Base-by-base conservation (phyloP, 2,113 vertebrate species). In the Bungarus multicinctus region DNA sequence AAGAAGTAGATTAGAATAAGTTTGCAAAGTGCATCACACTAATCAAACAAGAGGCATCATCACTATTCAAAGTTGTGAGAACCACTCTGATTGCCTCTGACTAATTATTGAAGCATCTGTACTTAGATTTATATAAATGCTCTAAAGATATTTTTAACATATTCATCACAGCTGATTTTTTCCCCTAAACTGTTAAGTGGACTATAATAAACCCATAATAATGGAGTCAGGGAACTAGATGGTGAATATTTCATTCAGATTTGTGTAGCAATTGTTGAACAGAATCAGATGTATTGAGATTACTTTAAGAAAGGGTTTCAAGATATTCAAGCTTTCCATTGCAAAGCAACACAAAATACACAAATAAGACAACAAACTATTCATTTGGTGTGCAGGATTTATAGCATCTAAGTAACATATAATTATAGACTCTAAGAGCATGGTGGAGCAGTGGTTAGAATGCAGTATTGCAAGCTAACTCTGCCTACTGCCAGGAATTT, bases 1-100 rank as follows among this genome's bases (percentile, higher is more conserved):
- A 0, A 0, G 87, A 89, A 94, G 2, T 91, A 12, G 92, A 94
- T 94, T 95, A 92, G 89, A 95, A 94, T 90, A 89, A n/a, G 91
- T 93, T 45, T 58, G 3, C 60, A 91, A 55, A 93, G 50, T 45
- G 87, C 14, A 64, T 94, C 92, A 14, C 94, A 69, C 90, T 90
- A 90, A 58, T 55, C 81, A 94, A 88, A 94, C 22, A 20, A 94
- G 45, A 94, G 50, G 91, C n/a, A 16, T 89, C 34, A 52, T 58
- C 87, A 30, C 5, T 92, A 39, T 50, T 50, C 88, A 27, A 93
- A 93, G 0, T 93, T 91, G 92, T 27, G 54, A 64, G 85, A 95
- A 94, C 7, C 27, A 89, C 34, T 87, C 0, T 10, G 90, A 93
- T 34, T 91, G 9, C 47, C 92, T 95, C 55, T 91, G 0, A 0